Base-by-base conservation (phyloP, 2,113 vertebrate genomes). In the Odocoileus hemionus region DNA sequence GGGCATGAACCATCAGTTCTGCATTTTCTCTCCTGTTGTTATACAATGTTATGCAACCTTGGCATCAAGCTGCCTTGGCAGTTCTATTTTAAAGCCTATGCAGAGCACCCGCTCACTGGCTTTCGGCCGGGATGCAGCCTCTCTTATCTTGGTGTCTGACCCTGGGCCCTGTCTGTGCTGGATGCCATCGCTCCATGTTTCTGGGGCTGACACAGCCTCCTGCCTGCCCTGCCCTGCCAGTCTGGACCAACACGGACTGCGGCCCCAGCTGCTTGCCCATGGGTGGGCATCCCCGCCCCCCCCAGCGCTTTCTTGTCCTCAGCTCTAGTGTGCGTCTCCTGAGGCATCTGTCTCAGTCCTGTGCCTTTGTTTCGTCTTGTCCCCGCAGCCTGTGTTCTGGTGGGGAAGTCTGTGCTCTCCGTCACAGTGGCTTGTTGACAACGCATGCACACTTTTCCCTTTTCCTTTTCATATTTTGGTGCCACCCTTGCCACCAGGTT, bases 11-110 rank as follows among this genome's bases (percentile, higher is more conserved):
- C 47, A 23, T 92, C 21, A 36, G 60, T 86, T 94, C 94, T 43
- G 91, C 85, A 52, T 95, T 96, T 90, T 80, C 58, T 30, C 21
- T 36, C n/a, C 7, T 43, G 33, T 33, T 45, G 25, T 86, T 91
- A 95, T 47, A 43, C 76, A 36, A 33, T 9, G 12, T 94, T 95
- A 95, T 96, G 92, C 70, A 93, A 86, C 55, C 84, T 86, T 33
- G 55, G 33, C 45, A 70, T 89, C 10, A 25, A 94, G 87, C 87
- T 92, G 58, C 76, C 43, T 12, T 58, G 83, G 87, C 82, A 95
- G 89, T 92, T 97, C 90, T 93, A 45, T 96, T 96, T 96, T 79
- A 58, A 78, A 90, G 91, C 60, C 79, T 64, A n/a, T 67, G 45
- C 45, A 52, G 21, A 89, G 86, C 64, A 33, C 47, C 60, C 0